Evolutionary conservation across 2,888 invertebrate species (phyloP), one percentile per base, ranked within the genome.

Genomic region (Odontomyia ornata): DNA sequence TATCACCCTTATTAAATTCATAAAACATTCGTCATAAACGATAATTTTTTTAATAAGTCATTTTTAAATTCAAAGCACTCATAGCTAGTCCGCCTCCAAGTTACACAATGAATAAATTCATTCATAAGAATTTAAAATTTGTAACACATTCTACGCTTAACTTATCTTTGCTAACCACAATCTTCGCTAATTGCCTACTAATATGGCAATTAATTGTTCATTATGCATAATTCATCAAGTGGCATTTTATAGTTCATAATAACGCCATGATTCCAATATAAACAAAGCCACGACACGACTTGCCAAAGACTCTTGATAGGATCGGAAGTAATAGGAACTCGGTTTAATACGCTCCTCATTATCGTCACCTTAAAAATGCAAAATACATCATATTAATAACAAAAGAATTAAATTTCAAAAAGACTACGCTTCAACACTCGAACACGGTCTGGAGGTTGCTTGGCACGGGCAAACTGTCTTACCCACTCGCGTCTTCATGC

Each of bases 351-450:
- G 30, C 69, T 47, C 46, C 46, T 30, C 69, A 25, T 47, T 69
- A 47, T 69, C 69, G 69, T 47, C 69, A 69, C 69, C 30, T 69
- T 47, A 69, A 43, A 47, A 21, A 69, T 69, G 69, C 46, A 69
- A 69, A 65, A 69, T 69, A 27, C 28, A 69, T 47, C 47, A 69
- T 46, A 46, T 69, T 43, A 25, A 69, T 69, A 69, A 46, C 46
- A 69, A 69, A 69, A 46, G 69, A 69, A 69, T 47, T 0, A 67
- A 46, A 36, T 64, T 64, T 60, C 60, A 18, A n/a, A 30, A 21
- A 43, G 67, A 69, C 46, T 13, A 25, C 69, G 46, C 18, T 27
- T 9, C 9, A 60, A 36, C 36, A 36, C 36, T 9, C 36, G 36
- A 36, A 9, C 36, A 9, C 36, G 3, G 36, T 36, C 5, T 9